Conservation (phyloP, 2,888 invertebrate genomes). For the Notodonta dromedarius region DNA sequence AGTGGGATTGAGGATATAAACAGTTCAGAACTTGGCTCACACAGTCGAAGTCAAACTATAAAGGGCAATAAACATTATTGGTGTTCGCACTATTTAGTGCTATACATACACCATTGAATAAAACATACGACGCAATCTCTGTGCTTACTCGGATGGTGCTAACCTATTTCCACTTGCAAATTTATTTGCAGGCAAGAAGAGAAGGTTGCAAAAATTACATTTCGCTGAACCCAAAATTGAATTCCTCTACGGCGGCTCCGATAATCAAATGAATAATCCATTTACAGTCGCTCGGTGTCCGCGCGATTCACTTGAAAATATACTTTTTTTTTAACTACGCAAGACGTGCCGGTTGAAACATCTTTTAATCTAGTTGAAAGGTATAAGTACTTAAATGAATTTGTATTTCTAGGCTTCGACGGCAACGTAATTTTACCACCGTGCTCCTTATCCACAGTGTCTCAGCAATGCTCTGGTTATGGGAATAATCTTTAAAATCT, state of each 20-base stretch:
- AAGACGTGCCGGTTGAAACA: not conserved
- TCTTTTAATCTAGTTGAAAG: conserved; percentile 1
- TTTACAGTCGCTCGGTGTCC: conserved; percentile 56
- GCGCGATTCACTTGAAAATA: conserved; percentile 4
- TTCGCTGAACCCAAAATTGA: conserved; percentile 70
- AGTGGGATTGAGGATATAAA: not conserved
- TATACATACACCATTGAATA: conserved; percentile 2
- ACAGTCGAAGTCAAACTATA: conserved; percentile 13
- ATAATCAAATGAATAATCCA: conserved; percentile 80
- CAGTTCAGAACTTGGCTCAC: conserved; percentile 1
- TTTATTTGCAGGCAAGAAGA: conserved; percentile 67
- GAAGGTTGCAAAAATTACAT: conserved; percentile 71
- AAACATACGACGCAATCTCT: conserved; percentile 16
- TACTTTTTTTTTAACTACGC: not conserved
- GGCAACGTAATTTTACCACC: not conserved
- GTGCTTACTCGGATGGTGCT: conserved; percentile 33
- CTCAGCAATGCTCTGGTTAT: too few relatives aligned
- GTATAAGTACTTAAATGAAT: not conserved
- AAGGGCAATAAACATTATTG: not conserved
- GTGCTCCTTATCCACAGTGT: not conserved
- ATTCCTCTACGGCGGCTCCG: conserved; percentile 72
- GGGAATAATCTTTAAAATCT: too few relatives aligned
- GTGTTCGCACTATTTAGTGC: too few relatives aligned
- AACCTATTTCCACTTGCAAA: conserved; percentile 57
- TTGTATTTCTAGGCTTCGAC: too few relatives aligned